A percentile compares a stretch with the other conserved stretches of the same genome.
Conservation (phyloP, 2,888 invertebrate species). For the Drosophila antonietae region DNA sequence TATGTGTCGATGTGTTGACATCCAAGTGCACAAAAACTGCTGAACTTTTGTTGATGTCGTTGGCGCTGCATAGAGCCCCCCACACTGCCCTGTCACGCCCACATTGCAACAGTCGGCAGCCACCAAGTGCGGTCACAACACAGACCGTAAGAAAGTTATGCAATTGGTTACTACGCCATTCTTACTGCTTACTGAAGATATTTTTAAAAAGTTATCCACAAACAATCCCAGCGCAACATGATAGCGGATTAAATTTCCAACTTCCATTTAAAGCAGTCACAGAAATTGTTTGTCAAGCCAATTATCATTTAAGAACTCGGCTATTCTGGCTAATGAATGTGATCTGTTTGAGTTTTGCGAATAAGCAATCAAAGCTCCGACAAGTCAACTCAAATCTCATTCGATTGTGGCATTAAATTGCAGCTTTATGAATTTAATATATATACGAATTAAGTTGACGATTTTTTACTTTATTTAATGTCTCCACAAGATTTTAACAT, state of each 20-base stretch:
- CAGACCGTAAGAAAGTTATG: conserved; percentile 57
- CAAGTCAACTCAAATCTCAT: not conserved
- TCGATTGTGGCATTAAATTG: too few species aligned
- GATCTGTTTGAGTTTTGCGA: not conserved
- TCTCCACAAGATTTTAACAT: too few species aligned
- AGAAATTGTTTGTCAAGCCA: conserved; percentile 4
- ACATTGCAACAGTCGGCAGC: not conserved
- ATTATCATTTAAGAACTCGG: conserved; percentile 3
- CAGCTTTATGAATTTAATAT: too few species aligned
- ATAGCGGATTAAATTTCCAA: conserved; percentile 3
- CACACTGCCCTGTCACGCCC: not conserved
- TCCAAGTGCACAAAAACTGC: conserved; percentile 64
- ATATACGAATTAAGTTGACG: too few species aligned
- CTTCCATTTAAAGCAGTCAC: conserved; percentile 1
- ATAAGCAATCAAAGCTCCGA: not conserved
- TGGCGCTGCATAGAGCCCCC: conserved; percentile 7
- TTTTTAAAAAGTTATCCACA: conserved; percentile 29
- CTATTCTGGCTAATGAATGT: not conserved
- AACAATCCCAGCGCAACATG: conserved; percentile 9
- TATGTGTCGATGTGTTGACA: conserved; percentile 78
- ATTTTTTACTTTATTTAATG: too few species aligned
- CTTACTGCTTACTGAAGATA: conserved; percentile 21
- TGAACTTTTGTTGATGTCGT: conserved; percentile 58
- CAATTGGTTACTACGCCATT: conserved; percentile 41
- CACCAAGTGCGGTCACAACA: conserved; percentile 61